Conservation (phyloP, 35 echinoderm and acorn worm genomes). For the Ophiothrix spiculata region DNA sequence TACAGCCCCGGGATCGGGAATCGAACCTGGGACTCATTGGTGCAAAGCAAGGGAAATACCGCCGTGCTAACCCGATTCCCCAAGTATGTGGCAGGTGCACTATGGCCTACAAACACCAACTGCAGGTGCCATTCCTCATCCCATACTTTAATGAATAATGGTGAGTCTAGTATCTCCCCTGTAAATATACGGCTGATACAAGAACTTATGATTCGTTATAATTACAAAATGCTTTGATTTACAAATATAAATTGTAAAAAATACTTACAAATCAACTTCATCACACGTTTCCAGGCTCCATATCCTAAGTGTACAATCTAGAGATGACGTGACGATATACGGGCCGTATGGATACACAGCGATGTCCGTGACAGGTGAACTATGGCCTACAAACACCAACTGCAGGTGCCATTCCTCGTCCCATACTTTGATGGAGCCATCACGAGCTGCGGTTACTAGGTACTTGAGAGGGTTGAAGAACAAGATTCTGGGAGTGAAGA, state of each 20-base stretch:
- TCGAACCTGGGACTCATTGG: too few species aligned
- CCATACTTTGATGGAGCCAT: constrained; percentile 98
- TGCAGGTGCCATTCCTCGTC: constrained; percentile 83
- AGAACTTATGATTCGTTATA: constrained; percentile 87
- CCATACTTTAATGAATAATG: constrained; percentile 93
- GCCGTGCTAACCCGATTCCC: too few species aligned
- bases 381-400: constrained; percentile 94
- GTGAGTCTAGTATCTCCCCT: too few species aligned
- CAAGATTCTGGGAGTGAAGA: constrained; percentile 42
- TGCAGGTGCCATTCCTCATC: constrained; percentile 79
- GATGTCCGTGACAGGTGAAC: constrained; percentile 64
- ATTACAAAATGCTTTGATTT: constrained; percentile 68
- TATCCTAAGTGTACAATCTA: constrained; percentile 80
- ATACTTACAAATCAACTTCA: constrained; percentile 96
- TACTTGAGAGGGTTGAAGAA: constrained; percentile 99
- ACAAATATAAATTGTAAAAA: too few species aligned
- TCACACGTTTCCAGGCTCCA: constrained; percentile 98
- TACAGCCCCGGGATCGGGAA: too few species aligned
- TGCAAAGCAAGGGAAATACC: too few species aligned
- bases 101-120: constrained; percentile 90
- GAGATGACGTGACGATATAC: constrained; percentile 83
- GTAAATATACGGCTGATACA: constrained; percentile 71
- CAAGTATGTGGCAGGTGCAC: constrained; percentile 57
- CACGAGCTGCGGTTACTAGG: constrained; percentile 79
- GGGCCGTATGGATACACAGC: constrained; percentile 88